These are phyloP conservation scores for Electrona antarctica DNA, from an alignment of 2,113 vertebrate genomes.

Conservation along the genomic window DNA sequence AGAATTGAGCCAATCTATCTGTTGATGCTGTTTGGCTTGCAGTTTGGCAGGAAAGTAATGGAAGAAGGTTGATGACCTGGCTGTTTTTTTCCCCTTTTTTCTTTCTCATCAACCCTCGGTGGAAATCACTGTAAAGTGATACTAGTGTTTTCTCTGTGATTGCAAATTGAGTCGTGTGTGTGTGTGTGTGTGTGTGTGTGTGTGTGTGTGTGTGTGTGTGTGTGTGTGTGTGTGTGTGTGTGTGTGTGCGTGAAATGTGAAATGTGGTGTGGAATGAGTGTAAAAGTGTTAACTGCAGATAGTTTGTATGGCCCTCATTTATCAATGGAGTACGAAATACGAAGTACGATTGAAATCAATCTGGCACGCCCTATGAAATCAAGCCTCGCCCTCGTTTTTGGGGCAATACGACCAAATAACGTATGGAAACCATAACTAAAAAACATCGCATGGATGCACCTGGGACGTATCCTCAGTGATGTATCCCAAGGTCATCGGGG, in stretches of 20 bases:
- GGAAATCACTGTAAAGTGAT: neutral
- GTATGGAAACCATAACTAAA: no score
- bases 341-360: no score
- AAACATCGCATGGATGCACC: no score
- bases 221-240: neutral
- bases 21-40: neutral
- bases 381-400: no score
- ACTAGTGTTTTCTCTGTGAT: neutral
- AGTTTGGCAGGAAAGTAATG: neutral
- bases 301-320: no score
- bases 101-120: conserved; percentile 7
- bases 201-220: neutral
- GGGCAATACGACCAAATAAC: no score
- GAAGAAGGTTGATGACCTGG: neutral
- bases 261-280: neutral
- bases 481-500: no score
- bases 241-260: neutral
- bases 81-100: conserved; percentile 11
- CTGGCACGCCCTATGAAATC: no score
- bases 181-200: neutral
- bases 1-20: neutral
- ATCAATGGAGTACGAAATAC: no score
- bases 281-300: neutral
- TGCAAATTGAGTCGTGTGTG: neutral
- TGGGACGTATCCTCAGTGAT: no score